A percentile compares a stretch with the other conserved stretches of the same genome.
These are phyloP conservation scores for Bungarus multicinctus DNA, from an alignment of 2,113 vertebrate species.

Conservation along the genomic window DNA sequence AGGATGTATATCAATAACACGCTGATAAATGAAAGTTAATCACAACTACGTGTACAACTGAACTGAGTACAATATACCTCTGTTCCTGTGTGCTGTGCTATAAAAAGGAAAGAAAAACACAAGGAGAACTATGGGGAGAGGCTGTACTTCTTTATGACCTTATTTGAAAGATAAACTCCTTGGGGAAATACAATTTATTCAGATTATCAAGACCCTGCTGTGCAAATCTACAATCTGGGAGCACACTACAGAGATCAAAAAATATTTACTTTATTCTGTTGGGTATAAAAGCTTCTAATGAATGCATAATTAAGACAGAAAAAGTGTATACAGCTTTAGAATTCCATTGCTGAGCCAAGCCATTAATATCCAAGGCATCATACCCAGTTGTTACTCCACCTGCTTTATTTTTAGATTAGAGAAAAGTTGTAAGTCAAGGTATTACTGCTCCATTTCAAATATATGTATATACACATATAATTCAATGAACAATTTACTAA, in stretches of 20 bases:
- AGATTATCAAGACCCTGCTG: slow-evolving; percentile 85
- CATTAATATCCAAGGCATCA: slow-evolving; percentile 75
- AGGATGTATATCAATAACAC: slow-evolving; percentile 50
- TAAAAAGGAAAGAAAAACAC: slow-evolving; percentile 69
- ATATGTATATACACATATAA: not conserved
- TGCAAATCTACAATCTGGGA: slow-evolving; percentile 85
- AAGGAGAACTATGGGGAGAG: slow-evolving; percentile 72
- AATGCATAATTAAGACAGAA: slow-evolving; percentile 85
- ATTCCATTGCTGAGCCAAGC: slow-evolving; percentile 74
- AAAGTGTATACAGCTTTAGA: slow-evolving; percentile 76
- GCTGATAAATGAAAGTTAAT: slow-evolving; percentile 66
- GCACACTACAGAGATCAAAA: slow-evolving; percentile 84
- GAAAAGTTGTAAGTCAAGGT: slow-evolving; percentile 68
- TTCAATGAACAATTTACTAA: not conserved
- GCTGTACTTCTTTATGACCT: slow-evolving; percentile 79
- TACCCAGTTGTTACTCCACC: slow-evolving; percentile 74
- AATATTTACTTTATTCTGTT: slow-evolving; percentile 88
- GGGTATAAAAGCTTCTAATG: slow-evolving; percentile 86
- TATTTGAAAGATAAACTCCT: slow-evolving; percentile 85
- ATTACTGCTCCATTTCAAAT: slow-evolving; percentile 30
- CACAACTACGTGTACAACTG: slow-evolving; percentile 57
- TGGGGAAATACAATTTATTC: slow-evolving; percentile 85
- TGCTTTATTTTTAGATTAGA: slow-evolving; percentile 76
- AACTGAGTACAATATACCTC: slow-evolving; percentile 53
- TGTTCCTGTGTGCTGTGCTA: slow-evolving; percentile 53